Percentiles rank a stretch among this genome's conserved stretches.
Evolutionary conservation across 2,888 invertebrate genomes (phyloP).

Genomic region (Nezara viridula): DNA sequence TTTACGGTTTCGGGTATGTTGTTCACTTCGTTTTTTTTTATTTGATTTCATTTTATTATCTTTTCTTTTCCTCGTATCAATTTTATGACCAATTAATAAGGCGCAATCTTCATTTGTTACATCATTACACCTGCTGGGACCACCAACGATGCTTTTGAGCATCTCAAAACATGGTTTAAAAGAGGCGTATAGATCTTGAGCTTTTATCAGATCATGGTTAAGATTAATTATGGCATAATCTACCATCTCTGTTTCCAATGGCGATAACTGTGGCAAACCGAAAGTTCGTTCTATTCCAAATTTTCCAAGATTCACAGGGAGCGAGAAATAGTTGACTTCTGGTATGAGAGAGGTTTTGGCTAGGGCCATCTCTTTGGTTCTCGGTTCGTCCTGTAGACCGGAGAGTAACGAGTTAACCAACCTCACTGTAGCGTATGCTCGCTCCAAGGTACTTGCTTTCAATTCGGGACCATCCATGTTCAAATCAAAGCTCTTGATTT

Average conservation of each 20-base stretch:
- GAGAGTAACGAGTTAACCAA: constrained; percentile 57
- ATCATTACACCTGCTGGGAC: neutral
- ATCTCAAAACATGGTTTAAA: constrained; percentile 29
- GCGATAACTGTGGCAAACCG: constrained; percentile 52
- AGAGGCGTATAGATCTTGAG: constrained; percentile 3
- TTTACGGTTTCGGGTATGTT: neutral
- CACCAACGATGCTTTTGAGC: constrained; percentile 9
- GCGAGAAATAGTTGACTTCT: constrained; percentile 53
- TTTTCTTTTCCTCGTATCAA: neutral
- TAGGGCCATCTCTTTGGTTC: constrained; percentile 58
- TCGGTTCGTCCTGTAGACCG: constrained; percentile 46
- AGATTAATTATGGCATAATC: constrained; percentile 54
- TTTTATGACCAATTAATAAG: neutral
- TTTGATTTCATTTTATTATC: neutral
- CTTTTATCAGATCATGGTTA: constrained; percentile 54
- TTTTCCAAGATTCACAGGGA: constrained; percentile 58
- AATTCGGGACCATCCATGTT: neutral
- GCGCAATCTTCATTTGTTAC: neutral
- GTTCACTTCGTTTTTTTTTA: neutral
- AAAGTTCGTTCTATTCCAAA: constrained; percentile 55
- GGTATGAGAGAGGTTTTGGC: constrained; percentile 54
- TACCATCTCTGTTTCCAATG: constrained; percentile 54
- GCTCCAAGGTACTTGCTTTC: constrained; percentile 57
- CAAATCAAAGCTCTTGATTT: constrained; percentile 56
- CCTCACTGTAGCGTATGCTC: constrained; percentile 60